phyloP scores from a whole-genome alignment of 1,140 invertebrate genomes.

The Eumeta japonica region DNA sequence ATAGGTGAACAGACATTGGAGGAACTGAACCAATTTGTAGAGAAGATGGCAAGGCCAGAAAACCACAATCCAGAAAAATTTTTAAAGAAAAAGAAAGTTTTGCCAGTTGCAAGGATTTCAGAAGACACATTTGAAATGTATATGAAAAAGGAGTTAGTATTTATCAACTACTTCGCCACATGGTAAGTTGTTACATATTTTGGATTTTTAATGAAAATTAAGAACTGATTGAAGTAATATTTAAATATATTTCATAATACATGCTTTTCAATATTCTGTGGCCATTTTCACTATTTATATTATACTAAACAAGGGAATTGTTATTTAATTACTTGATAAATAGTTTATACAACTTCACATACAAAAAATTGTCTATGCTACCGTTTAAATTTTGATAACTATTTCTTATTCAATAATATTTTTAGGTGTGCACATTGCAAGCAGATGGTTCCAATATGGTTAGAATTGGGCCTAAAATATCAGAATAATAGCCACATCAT shows the following conservation, averaged over 20 bases:
- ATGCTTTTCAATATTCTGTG: too few species aligned
- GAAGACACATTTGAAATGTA: conserved; percentile 49
- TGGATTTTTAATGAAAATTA: not conserved
- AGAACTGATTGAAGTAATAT: not conserved
- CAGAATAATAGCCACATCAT: conserved; percentile 39
- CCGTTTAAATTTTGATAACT: too few species aligned
- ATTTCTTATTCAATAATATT: too few species aligned
- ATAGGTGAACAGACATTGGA: conserved; percentile 23
- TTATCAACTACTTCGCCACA: conserved; percentile 46
- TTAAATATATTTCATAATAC: too few species aligned
- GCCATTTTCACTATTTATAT: too few species aligned
- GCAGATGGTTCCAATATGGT: conserved; percentile 43
- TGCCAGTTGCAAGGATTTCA: conserved; percentile 45
- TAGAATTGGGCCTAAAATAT: conserved; percentile 39
- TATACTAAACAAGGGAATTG: not conserved
- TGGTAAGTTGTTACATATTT: conserved; percentile 23
- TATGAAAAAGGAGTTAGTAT: conserved; percentile 44
- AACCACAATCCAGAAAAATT: conserved; percentile 50
- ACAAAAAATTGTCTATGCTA: too few species aligned
- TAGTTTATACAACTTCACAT: too few species aligned
- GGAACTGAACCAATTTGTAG: conserved; percentile 33
- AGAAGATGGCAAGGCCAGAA: conserved; percentile 42
- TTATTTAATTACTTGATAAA: not conserved
- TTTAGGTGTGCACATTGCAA: conserved; percentile 49
- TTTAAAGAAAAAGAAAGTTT: conserved; percentile 40